Evolutionary conservation across 2,797 vertebrate genomes (phyloP), one percentile per base, ranked within the genome.

Genomic region (Presbytis comata): DNA sequence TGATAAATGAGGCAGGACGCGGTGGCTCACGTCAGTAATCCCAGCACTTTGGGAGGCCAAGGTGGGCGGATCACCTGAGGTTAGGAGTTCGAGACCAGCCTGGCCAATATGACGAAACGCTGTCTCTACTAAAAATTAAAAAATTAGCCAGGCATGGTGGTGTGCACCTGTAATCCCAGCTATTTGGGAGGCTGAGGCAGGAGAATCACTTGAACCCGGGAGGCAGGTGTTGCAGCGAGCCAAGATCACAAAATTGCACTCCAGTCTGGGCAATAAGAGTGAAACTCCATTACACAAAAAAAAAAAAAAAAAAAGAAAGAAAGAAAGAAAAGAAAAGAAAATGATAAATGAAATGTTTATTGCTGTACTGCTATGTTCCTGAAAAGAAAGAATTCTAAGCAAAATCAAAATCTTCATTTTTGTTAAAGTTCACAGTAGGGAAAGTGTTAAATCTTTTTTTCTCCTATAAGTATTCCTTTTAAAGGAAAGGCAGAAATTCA

Each of bases 401-500:
- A 70, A 86, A 94, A 89, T 48, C 12, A 84, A 75, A 95, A 92
- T 91, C 53, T 80, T 91, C 88, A 30, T 72, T 95, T 94, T 78
- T 59, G 36, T 82, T 96, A 64, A 96, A 74, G 44, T 90, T 81
- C 67, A 95, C 24, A 78, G 41, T 19, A 85, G 55, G 39, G n/a
- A 85, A 96, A 96, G 59, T 59, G 3, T n/a, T 36, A 90, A 96
- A 96, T 22, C 36, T 33, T 24, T 78, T 76, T 46, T 64, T 50
- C 57, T 74, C 22, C 64, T 33, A 0, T 61, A 89, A 85, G 39
- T 83, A 90, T 84, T 95, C 36, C n/a, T 85, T 76, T 95, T 22
- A 78, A 95, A 93, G 48, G 46, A 91, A 72, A 94, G 30, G 28
- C 39, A 92, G 64, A 79, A 86, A 85, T 53, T 93, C 55, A 85